phyloP scores from a whole-genome alignment of 2,113 vertebrate species.

The Eretmodus cyanostictus region DNA sequence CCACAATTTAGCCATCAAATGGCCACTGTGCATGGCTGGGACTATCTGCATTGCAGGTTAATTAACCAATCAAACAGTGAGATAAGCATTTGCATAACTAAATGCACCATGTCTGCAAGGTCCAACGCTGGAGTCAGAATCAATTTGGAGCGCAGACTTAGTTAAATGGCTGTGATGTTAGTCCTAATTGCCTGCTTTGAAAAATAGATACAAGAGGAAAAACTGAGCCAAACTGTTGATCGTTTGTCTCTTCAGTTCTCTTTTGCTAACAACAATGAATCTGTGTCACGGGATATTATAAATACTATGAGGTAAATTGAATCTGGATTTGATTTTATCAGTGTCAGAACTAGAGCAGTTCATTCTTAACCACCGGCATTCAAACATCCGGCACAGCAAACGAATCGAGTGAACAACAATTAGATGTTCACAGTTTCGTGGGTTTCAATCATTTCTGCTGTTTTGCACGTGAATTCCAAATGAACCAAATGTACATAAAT shows the following conservation, averaged over 20 bases:
- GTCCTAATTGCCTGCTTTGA: conserved; percentile 68
- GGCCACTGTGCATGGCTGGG: conserved; percentile 45
- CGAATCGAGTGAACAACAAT: not conserved
- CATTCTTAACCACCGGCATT: not conserved
- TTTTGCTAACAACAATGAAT: conserved; percentile 27
- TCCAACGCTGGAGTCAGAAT: conserved; percentile 65
- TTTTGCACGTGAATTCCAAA: conserved; percentile 15
- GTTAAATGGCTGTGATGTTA: conserved; percentile 69
- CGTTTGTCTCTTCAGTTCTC: conserved; percentile 22
- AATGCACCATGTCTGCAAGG: conserved; percentile 68
- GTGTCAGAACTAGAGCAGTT: conserved; percentile 9
- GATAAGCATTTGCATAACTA: conserved; percentile 75
- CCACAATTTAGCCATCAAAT: conserved; percentile 67
- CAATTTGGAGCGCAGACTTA: conserved; percentile 68
- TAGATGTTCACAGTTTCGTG: not conserved
- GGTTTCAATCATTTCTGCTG: conserved; percentile 15
- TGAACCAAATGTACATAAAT: not conserved
- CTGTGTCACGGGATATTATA: conserved; percentile 19
- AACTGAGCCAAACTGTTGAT: conserved; percentile 45
- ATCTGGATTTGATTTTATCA: conserved; percentile 40
- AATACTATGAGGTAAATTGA: conserved; percentile 33
- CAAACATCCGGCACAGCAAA: not conserved
- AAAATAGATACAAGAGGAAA: conserved; percentile 52
- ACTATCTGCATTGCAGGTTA: conserved; percentile 70
- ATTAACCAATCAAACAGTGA: conserved; percentile 74